phyloP scores from a whole-genome alignment of 2,113 vertebrate species.

The Hystrix brachyura region DNA sequence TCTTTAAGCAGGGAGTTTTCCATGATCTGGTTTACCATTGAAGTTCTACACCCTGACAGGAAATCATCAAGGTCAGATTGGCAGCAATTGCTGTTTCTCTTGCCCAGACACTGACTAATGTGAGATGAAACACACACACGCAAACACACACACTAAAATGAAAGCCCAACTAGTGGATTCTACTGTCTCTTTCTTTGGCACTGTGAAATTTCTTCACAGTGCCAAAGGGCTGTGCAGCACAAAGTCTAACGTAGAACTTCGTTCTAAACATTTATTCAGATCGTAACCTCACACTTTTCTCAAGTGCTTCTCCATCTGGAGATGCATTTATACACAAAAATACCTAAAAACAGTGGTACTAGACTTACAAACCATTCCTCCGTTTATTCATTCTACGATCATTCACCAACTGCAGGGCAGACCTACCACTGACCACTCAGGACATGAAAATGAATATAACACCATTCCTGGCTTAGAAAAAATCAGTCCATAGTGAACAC shows the following conservation, averaged over 20 bases:
- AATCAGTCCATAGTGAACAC: background rate
- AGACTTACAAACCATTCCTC: background rate
- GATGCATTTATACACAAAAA: background rate
- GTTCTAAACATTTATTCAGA: slow-evolving; percentile 2
- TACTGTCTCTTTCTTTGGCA: background rate
- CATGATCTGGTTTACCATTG: background rate
- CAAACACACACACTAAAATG: no score
- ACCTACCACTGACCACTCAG: background rate
- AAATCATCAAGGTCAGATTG: background rate
- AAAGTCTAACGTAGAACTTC: background rate
- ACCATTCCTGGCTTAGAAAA: background rate
- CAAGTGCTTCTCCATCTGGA: background rate
- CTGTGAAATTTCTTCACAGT: background rate
- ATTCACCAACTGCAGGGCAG: background rate
- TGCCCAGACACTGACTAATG: background rate
- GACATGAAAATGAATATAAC: background rate
- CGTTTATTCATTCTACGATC: background rate
- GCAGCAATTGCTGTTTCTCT: background rate
- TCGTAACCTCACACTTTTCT: background rate
- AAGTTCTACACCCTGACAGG: background rate
- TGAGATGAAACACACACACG: background rate
- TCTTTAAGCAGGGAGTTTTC: background rate
- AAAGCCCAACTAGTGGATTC: background rate
- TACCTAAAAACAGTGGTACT: accelerated
- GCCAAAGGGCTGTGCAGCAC: background rate